Base-by-base conservation (phyloP, 2,888 invertebrate species). In the Agelastica alni region DNA sequence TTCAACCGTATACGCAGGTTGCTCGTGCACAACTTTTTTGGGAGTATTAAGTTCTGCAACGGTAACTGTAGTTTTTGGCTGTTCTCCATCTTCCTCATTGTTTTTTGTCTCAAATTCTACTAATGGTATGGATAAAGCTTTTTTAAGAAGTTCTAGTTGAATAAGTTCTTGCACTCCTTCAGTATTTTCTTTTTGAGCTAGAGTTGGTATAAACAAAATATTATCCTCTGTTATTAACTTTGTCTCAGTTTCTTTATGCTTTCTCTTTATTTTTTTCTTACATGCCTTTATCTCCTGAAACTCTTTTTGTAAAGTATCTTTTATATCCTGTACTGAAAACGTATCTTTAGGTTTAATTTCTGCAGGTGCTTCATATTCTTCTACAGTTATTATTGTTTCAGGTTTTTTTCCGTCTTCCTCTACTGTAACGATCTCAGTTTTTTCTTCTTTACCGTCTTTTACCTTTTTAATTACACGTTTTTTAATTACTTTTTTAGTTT, bases 381-480 rank as follows among this genome's bases (percentile, higher is more conserved):
- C 6, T 22, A 22, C 22, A 61, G 58, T 51, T 56, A 30, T 12
- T 53, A 26, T 44, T 61, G 47, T 28, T 59, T 53, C 30, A 66
- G 65, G 14, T 67, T 57, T 61, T 26, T 58, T 64, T 41, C 69
- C 62, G 51, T 61, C 61, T 53, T 60, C 63, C 61, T 74, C 73
- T 17, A 77, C 66, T n/a, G 78, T 79, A 37, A 66, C 64, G 37
- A 72, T 72, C 62, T 72, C 71, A 4, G 72, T 73, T 4, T 61
- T 30, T 71, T 73, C 57, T 68, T 76, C 52, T 66, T 73, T 36
- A 61, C 69, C 9, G 69, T 72, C 59, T 75, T 71, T 48, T 65
- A 60, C 60, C 28, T 76, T 78, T 52, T 77, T 78, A 1, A 79
- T 73, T 41, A 77, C 75, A 1, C 76, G 73, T 56, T 76, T 79